Base-by-base conservation (phyloP, 2,888 invertebrate genomes). In the Mesorhabditis spiculigera region DNA sequence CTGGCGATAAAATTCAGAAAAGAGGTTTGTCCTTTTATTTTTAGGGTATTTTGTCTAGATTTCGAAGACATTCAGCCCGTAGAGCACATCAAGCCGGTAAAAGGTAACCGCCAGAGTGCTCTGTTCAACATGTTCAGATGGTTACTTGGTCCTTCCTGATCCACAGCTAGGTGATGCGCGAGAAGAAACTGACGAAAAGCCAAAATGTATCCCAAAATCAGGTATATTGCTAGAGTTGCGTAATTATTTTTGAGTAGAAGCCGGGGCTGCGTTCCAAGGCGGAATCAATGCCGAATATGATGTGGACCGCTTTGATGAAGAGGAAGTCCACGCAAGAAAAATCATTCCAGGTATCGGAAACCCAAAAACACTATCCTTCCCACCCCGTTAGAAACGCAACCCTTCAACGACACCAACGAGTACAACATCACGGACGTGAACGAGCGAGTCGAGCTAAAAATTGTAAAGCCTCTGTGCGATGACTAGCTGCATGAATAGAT, bases 361-460 rank as follows among this genome's bases (percentile, higher is more conserved):
- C 28, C n/a, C 58, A 50, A 50, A 50, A 13, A n/a, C 10, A 50
- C 58, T 50, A 10, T 50, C n/a, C n/a, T 50, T 50, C n/a, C n/a
- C n/a, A 50, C 58, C 28, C 28, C 28, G 28, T 28, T 28, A 50
- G 58, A 50, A 50, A 50, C 58, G n/a, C 58, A n/a, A 13, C 10
- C n/a, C 58, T 50, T 50, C 58, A 50, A 50, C n/a, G 58, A 50
- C 58, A 50, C 58, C 10, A 50, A 50, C 58, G 58, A 50, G 10
- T 50, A 50, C 58, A 50, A 50, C n/a, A n/a, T 50, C 10, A 50
- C 58, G 8, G 58, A 50, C 10, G 58, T 50, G 58, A 50, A 13
- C 58, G 58, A 50, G 58, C 8, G 58, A 50, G 58, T 50, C 58
- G 58, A 50, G 58, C 58, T 50, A n/a, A 50, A 50, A 50, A 50